Base-by-base conservation (phyloP, 2,888 invertebrate genomes). In the Nowickia ferox region DNA sequence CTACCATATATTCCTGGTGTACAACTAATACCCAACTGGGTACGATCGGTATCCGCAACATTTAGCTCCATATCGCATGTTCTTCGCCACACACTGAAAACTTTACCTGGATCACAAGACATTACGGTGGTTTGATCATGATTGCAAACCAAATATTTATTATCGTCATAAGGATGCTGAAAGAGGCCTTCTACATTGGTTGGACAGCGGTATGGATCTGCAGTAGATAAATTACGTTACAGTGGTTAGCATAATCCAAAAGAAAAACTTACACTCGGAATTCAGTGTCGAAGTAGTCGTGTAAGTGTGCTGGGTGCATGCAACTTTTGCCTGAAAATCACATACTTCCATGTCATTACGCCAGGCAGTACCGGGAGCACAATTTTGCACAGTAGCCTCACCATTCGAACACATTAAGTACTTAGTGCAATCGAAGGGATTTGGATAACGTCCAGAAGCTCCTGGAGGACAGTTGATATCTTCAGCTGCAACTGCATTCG, bases 351-450 rank as follows among this genome's bases (percentile, higher is more conserved):
- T 88, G 2, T 87, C 88, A 0, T 94, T 93, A 90, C 94, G 95
- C 89, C 95, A 95, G 5, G 94, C 93, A 0, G 95, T 95, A 13
- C 95, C 95, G 9, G 94, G 94, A 3, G 93, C 94, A 90, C 95
- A 95, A 74, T 93, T 92, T 92, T 94, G 94, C 8, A 94, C 89
- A 86, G 93, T 93, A 1, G 94, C 93, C 30, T 90, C 90, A 2
- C 95, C 95, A 87, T 94, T 92, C 2, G 93, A 94, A 89, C 95
- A 95, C 88, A 94, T 94, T 57, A 95, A 88, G 90, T 94, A 95
- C 89, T 95, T 95, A 0, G 93, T 92, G 87, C 95, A 95, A 83
- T 94, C 94, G 0, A 89, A 90, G 0, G 95, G 94, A 91, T 95
- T 94, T 1, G 94, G 93, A 51, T 93, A 90, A 13, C 95, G 88